These are phyloP conservation scores for Synanceia verrucosa DNA, from an alignment of 2,797 vertebrate genomes.

Conservation along the genomic window DNA sequence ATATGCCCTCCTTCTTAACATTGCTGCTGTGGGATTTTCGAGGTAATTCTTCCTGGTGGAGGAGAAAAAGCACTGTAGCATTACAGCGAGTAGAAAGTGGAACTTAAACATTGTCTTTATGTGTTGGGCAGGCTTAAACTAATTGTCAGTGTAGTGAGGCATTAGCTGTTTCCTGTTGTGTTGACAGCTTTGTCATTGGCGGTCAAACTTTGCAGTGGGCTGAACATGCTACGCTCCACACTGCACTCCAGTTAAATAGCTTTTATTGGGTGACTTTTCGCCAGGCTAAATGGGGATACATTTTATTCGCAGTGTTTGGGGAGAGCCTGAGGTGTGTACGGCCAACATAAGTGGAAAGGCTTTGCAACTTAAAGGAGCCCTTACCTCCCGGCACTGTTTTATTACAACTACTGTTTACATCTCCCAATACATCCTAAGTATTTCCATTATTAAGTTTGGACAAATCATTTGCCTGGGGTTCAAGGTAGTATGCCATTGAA, in stretches of 20 bases:
- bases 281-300: conserved; percentile 88
- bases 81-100: conserved; percentile 26
- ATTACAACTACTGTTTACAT: conserved; percentile 99
- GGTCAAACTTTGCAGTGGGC: conserved; percentile 63
- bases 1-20: neutral
- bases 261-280: conserved; percentile 83
- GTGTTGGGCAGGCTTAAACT: conserved; percentile 39
- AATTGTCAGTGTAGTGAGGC: conserved; percentile 50
- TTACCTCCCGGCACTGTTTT: conserved; percentile 95
- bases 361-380: conserved; percentile 94
- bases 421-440: conserved; percentile 98
- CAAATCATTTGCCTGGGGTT: conserved; percentile 99
- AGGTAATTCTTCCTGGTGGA: conserved; percentile 6
- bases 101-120: conserved; percentile 28
- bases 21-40: neutral
- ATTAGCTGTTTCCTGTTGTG: conserved; percentile 63
- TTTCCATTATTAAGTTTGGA: conserved; percentile 98
- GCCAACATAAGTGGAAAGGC: conserved; percentile 91
- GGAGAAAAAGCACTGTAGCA: neutral
- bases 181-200: conserved; percentile 66
- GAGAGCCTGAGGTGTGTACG: conserved; percentile 83
- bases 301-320: conserved; percentile 91
- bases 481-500: conserved; percentile 95
- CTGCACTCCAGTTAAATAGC: conserved; percentile 68
- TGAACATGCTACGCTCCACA: conserved; percentile 61